phyloP scores from a whole-genome alignment of 2,113 vertebrate species.

The Alligator mississippiensis region DNA sequence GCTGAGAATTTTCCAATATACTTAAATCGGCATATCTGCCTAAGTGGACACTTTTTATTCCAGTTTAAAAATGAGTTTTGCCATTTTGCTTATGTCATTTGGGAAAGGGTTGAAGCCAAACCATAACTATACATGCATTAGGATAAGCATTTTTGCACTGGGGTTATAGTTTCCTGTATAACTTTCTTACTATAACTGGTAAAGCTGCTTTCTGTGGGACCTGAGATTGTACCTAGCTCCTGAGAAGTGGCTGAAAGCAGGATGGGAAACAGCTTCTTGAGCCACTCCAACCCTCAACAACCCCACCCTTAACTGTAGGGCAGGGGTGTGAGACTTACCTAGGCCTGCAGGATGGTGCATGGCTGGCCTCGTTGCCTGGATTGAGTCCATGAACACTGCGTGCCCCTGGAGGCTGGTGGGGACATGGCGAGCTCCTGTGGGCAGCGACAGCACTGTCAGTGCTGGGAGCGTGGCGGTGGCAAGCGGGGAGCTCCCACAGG shows the following conservation, averaged over 20 bases:
- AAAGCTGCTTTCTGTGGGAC: not conserved
- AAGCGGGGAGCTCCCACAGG: too few species aligned
- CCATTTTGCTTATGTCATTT: not conserved
- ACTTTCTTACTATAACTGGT: not conserved
- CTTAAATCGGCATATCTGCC: not conserved
- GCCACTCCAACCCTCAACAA: not conserved
- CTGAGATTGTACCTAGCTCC: not conserved
- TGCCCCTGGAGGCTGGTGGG: too few species aligned
- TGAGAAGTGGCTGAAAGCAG: accelerated
- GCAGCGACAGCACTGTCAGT: too few species aligned
- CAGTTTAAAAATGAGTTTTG: not conserved
- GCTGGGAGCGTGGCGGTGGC: too few species aligned
- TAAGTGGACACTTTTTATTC: not conserved
- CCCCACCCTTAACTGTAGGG: too few species aligned
- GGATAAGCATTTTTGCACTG: accelerated
- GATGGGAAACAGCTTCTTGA: not conserved
- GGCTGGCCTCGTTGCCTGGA: too few species aligned
- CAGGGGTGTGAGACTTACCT: too few species aligned
- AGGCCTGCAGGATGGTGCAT: too few species aligned
- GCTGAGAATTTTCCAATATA: not conserved
- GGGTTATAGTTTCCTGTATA: too few species aligned
- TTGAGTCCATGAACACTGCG: too few species aligned
- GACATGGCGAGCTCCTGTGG: too few species aligned
- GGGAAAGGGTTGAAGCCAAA: not conserved
- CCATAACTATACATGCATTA: not conserved